Conservation (phyloP, 2,888 invertebrate genomes). For the Yponomeuta evonymella region DNA sequence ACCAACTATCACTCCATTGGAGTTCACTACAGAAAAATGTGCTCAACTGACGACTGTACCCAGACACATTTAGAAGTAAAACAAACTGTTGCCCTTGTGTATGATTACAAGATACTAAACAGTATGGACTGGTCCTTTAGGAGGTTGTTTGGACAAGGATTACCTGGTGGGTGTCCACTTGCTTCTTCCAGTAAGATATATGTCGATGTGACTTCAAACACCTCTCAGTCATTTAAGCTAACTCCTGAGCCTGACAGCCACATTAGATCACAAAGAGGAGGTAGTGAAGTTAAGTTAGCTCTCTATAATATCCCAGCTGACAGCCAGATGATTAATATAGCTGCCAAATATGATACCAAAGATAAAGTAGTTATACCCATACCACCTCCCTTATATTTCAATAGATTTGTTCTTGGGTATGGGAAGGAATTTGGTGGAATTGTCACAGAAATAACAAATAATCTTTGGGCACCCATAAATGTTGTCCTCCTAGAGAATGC, state of each 20-base stretch:
- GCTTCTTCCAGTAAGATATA: slow-evolving; percentile 86
- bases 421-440: slow-evolving; percentile 95
- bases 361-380: slow-evolving; percentile 68
- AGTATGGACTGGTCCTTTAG: slow-evolving; percentile 90
- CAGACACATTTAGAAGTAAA: slow-evolving; percentile 85
- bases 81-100: slow-evolving; percentile 91
- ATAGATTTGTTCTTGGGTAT: slow-evolving; percentile 89
- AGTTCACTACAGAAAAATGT: slow-evolving; percentile 88
- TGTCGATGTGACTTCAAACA: slow-evolving; percentile 83
- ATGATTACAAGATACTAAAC: slow-evolving; percentile 83
- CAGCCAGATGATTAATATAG: slow-evolving; percentile 81
- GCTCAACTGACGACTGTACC: slow-evolving; percentile 76
- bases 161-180: slow-evolving; percentile 88
- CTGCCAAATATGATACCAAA: slow-evolving; percentile 71
- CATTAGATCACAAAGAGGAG: slow-evolving; percentile 80
- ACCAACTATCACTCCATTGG: slow-evolving; percentile 95
- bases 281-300: slow-evolving; percentile 79
- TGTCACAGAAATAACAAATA: slow-evolving; percentile 89
- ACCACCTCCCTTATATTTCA: slow-evolving; percentile 83
- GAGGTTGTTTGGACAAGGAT: slow-evolving; percentile 90
- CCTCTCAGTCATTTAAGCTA: slow-evolving; percentile 78
- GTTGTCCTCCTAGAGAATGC: slow-evolving; percentile 92
- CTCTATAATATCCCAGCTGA: slow-evolving; percentile 80
- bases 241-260: slow-evolving; percentile 77
- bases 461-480: slow-evolving; percentile 83